A percentile compares a stretch with the other conserved stretches of the same genome.
phyloP scores from a whole-genome alignment of 2,797 vertebrate species.

The Perodicticus potto region DNA sequence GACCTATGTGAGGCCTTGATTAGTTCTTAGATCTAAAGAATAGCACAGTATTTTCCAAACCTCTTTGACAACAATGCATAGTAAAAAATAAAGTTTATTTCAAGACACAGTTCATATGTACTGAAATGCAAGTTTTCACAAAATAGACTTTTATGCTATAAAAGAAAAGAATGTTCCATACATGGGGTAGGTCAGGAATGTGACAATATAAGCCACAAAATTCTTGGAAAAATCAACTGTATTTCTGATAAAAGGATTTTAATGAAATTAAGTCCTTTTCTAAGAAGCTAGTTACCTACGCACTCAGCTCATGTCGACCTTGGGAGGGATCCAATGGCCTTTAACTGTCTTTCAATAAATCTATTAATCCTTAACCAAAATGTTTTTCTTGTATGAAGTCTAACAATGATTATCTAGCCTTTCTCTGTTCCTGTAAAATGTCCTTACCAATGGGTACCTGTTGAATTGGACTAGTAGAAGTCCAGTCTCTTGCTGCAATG shows the following conservation, averaged over 20 bases:
- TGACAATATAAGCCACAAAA: neutral
- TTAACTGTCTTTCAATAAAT: neutral
- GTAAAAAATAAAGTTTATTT: neutral
- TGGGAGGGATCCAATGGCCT: neutral
- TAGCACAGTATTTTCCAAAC: neutral
- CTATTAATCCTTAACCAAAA: neutral
- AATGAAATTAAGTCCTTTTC: neutral
- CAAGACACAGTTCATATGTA: neutral
- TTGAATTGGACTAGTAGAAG: neutral
- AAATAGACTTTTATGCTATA: neutral
- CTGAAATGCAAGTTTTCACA: neutral
- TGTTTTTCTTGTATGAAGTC: neutral
- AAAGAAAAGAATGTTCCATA: neutral
- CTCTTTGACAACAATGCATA: neutral
- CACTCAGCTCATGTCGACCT: neutral
- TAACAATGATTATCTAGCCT: neutral
- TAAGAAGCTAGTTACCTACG: neutral
- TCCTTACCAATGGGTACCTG: neutral
- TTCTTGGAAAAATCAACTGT: neutral
- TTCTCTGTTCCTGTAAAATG: neutral
- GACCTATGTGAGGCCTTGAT: neutral
- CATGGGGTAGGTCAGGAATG: neutral
- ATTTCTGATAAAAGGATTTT: constrained; percentile 14
- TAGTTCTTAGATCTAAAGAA: constrained; percentile 4
- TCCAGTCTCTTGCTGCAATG: neutral